phyloP scores from a whole-genome alignment of 2,797 vertebrate species.

The Crax fasciolata region DNA sequence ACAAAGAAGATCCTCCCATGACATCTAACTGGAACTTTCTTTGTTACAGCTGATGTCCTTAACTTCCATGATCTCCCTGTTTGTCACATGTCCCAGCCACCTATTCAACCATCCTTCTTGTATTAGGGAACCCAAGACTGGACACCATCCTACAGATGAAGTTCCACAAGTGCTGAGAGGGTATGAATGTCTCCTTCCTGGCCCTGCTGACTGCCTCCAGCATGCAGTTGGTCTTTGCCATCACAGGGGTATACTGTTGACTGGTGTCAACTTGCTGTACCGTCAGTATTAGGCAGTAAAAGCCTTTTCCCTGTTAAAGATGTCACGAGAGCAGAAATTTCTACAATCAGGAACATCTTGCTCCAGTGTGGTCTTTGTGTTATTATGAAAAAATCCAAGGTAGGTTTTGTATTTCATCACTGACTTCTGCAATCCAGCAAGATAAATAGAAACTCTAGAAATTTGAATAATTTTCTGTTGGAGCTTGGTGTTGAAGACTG shows the following conservation, averaged over 20 bases:
- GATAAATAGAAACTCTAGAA: background rate
- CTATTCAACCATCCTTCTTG: no score
- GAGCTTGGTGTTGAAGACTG: background rate
- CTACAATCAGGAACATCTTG: background rate
- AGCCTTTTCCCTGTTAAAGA: background rate
- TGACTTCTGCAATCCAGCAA: background rate
- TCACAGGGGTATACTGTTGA: constrained; percentile 11
- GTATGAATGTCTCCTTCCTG: rapidly evolving
- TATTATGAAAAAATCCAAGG: background rate
- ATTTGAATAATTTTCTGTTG: background rate
- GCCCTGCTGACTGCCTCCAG: background rate
- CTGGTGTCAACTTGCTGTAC: background rate
- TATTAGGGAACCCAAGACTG: background rate
- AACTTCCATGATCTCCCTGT: background rate
- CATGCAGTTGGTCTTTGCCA: background rate
- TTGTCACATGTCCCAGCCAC: rapidly evolving
- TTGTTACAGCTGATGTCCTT: background rate
- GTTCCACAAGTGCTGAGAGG: no score
- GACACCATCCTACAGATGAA: no score
- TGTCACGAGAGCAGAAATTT: rapidly evolving
- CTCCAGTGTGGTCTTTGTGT: background rate
- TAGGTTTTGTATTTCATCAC: background rate
- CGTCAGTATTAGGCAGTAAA: rapidly evolving
- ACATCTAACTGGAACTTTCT: rapidly evolving
- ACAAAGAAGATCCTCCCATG: background rate